Conservation (phyloP, 92 coral and sea anemone genomes). For the Umimayanthus kanabou region DNA sequence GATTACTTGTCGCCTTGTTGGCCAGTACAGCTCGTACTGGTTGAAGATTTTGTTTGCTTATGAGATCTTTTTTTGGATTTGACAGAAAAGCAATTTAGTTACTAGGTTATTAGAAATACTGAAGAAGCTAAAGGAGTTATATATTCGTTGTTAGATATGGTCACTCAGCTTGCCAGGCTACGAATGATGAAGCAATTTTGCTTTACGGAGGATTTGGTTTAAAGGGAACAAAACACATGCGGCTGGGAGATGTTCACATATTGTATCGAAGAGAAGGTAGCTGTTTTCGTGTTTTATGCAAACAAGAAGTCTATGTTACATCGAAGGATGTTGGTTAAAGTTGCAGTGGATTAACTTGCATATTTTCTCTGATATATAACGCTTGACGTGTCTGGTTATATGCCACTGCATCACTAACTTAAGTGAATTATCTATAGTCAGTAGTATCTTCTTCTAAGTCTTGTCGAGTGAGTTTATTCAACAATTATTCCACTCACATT, state of each 20-base stretch:
- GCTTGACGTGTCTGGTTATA: too few species aligned
- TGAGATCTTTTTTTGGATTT: too few species aligned
- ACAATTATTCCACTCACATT: neutral
- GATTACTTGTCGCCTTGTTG: too few species aligned
- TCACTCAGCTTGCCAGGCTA: constrained; percentile 58
- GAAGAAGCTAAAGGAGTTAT: neutral
- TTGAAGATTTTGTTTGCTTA: too few species aligned
- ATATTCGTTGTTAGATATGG: constrained; percentile 58
- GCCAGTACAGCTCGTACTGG: too few species aligned
- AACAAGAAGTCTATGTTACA: neutral
- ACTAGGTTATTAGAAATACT: too few species aligned
- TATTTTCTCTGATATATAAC: too few species aligned
- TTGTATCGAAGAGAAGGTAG: constrained; percentile 46
- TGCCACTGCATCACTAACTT: too few species aligned
- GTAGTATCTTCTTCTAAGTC: too few species aligned
- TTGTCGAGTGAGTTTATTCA: too few species aligned
- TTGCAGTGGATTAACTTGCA: neutral
- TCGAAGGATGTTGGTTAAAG: neutral
- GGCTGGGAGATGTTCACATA: constrained; percentile 60
- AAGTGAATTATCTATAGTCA: too few species aligned
- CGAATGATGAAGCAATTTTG: constrained; percentile 47
- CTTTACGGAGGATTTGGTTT: constrained; percentile 82
- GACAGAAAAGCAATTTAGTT: too few species aligned
- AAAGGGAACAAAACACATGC: constrained; percentile 67
- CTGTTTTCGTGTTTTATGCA: neutral